phyloP scores from a whole-genome alignment of 2,888 invertebrate genomes.

The Pemphredon lugubris region DNA sequence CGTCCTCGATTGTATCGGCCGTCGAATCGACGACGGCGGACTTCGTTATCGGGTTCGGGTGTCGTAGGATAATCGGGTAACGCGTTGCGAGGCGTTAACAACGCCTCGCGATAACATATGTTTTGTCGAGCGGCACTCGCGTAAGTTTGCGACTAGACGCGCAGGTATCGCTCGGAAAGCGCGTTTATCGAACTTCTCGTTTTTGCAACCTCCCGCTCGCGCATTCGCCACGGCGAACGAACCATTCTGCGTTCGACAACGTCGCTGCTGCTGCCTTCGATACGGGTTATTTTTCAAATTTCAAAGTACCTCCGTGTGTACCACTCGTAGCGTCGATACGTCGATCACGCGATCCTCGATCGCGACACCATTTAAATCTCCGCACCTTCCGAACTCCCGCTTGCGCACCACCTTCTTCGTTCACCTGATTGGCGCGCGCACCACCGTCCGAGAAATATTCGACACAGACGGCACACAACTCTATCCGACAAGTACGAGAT shows the following conservation, averaged over 20 bases:
- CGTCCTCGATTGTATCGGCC: too few species aligned
- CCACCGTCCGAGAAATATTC: too few species aligned
- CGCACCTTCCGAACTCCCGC: neutral
- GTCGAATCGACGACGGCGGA: slow-evolving; percentile 28
- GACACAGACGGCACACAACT: too few species aligned
- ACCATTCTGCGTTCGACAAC: slow-evolving; percentile 33
- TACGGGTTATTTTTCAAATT: too few species aligned
- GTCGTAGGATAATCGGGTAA: slow-evolving; percentile 40
- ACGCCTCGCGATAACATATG: slow-evolving; percentile 52
- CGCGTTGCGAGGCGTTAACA: neutral
- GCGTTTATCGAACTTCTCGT: slow-evolving; percentile 50
- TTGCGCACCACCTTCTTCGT: neutral
- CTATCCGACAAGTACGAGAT: too few species aligned
- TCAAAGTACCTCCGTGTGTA: too few species aligned
- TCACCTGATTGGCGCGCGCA: too few species aligned
- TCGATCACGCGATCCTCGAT: neutral
- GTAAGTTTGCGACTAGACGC: slow-evolving; percentile 2
- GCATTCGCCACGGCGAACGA: slow-evolving; percentile 21
- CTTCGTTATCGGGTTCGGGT: slow-evolving; percentile 29
- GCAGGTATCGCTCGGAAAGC: slow-evolving; percentile 1
- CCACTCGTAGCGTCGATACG: neutral
- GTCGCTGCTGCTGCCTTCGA: too few species aligned
- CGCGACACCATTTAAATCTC: neutral
- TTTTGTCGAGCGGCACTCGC: slow-evolving; percentile 19
- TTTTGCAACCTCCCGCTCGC: slow-evolving; percentile 23